Evolutionary conservation across 92 coral and sea anemone genomes (phyloP).

Genomic region (Diadumene lineata): DNA sequence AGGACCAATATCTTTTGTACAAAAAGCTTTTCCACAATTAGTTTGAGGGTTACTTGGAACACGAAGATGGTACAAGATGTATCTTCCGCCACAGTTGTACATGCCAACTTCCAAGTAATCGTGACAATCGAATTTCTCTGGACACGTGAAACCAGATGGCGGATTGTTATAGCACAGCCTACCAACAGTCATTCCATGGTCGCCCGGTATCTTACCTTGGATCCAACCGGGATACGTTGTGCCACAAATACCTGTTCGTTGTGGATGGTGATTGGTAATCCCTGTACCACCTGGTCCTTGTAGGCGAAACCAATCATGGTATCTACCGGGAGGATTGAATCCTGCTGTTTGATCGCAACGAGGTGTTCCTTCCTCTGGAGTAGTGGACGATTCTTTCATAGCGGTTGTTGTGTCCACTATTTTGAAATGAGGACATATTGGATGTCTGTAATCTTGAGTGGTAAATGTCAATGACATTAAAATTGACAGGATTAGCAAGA

Average conservation of each 20-base stretch:
- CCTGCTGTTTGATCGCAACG: constrained; percentile 3
- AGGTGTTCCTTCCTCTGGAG: neutral
- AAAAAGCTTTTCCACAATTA: neutral
- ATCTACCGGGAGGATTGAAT: neutral
- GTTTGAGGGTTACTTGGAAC: neutral
- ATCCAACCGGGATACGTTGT: constrained; percentile 6
- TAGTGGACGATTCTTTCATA: neutral
- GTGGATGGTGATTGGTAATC: neutral
- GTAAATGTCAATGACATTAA: too few relatives aligned
- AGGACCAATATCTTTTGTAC: neutral
- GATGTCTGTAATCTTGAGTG: too few relatives aligned
- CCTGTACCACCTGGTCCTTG: constrained; percentile 1
- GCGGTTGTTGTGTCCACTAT: neutral
- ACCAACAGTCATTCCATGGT: neutral
- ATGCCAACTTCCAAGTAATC: constrained; percentile 4
- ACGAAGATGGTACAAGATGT: neutral
- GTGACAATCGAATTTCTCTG: neutral
- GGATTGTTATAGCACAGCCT: neutral
- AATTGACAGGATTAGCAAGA: too few relatives aligned
- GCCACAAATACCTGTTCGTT: neutral
- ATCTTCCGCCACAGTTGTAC: neutral
- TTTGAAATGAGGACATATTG: neutral
- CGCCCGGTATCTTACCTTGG: neutral
- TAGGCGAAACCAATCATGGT: neutral
- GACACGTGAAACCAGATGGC: neutral